Conservation (phyloP, 2,888 invertebrate genomes). For the Oscheius onirici region DNA sequence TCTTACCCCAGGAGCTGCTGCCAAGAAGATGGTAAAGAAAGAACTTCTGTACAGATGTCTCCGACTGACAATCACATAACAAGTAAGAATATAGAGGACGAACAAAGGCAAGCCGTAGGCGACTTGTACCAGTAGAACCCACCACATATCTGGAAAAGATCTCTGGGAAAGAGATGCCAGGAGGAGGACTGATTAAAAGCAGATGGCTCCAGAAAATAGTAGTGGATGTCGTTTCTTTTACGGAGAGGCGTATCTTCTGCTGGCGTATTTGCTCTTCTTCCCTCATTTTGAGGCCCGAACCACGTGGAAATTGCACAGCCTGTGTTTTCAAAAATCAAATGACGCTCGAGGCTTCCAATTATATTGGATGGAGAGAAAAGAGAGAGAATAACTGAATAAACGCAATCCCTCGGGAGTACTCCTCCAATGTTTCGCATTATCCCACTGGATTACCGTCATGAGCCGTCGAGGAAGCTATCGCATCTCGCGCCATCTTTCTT, state of each 20-base stretch:
- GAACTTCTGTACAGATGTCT: slow-evolving; percentile 26
- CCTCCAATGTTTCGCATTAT: slow-evolving; percentile 6
- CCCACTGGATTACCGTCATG: slow-evolving; percentile 22
- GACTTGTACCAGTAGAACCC: slow-evolving; percentile 31
- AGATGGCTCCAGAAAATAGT: neutral
- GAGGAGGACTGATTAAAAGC: neutral
- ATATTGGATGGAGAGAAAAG: neutral
- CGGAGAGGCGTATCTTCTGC: neutral
- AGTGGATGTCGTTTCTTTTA: neutral
- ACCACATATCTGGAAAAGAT: slow-evolving; percentile 26
- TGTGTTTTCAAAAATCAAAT: neutral
- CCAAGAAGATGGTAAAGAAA: slow-evolving; percentile 31
- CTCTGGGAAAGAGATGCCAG: neutral
- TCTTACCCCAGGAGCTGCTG: slow-evolving; percentile 31
- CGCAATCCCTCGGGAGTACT: slow-evolving; percentile 11
- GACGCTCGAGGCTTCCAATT: neutral
- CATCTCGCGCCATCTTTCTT: slow-evolving; percentile 18
- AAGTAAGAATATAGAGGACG: slow-evolving; percentile 19
- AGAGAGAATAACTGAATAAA: slow-evolving; percentile 12
- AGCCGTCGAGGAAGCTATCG: slow-evolving; percentile 5
- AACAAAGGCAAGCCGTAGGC: slow-evolving; percentile 23
- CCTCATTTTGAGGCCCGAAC: slow-evolving; percentile 2
- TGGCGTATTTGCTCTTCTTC: slow-evolving; percentile 8
- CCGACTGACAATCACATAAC: slow-evolving; percentile 17
- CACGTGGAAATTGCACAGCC: slow-evolving; percentile 22